phyloP scores from a whole-genome alignment of 2,888 invertebrate genomes.

The Magallana nippona region DNA sequence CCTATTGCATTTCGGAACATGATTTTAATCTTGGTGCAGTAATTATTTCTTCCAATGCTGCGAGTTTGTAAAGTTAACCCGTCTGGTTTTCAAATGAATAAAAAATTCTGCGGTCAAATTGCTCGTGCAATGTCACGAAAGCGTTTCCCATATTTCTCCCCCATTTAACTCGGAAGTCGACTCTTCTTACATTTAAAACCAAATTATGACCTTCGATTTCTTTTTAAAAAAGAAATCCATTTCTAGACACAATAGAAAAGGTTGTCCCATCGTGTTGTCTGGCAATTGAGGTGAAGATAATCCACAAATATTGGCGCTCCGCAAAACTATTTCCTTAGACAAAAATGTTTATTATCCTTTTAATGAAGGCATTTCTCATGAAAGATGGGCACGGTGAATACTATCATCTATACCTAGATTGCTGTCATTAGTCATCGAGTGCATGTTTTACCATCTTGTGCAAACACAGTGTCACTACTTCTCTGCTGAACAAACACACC shows the following conservation, averaged over 20 bases:
- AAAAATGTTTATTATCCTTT: neutral
- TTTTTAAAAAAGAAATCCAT: neutral
- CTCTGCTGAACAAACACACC: conserved; percentile 1
- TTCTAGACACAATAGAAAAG: conserved; percentile 18
- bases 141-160: no score
- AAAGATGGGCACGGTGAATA: neutral
- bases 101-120: no score
- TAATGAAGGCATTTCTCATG: neutral
- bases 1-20: no score
- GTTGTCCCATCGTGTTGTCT: neutral
- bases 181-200: neutral
- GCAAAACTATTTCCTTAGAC: neutral
- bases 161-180: neutral
- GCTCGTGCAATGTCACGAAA: no score
- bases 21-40: no score
- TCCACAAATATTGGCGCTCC: neutral
- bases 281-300: neutral
- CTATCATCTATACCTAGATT: conserved; percentile 2
- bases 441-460: conserved; percentile 9
- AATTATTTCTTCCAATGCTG: no score
- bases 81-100: no score
- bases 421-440: conserved; percentile 16
- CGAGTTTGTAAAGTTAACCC: no score
- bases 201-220: conserved; percentile 21
- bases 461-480: conserved; percentile 18